Conservation (phyloP, 2,888 invertebrate genomes). For the Byasa hedistus region DNA sequence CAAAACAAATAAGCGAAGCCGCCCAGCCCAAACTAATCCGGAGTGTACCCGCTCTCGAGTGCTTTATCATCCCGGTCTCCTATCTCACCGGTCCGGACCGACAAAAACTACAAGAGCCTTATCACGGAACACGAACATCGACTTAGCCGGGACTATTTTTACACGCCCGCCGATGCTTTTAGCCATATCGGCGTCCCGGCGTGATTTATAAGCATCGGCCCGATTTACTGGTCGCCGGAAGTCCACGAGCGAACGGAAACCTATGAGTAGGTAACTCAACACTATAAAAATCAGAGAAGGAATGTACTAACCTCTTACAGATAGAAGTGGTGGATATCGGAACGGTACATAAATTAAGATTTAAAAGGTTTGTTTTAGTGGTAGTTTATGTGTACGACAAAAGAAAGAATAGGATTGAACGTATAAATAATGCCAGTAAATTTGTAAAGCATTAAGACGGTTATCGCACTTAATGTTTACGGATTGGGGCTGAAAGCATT, state of each 20-base stretch:
- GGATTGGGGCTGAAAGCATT: not conserved
- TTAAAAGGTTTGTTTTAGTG: slow-evolving; percentile 10
- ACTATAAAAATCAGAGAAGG: slow-evolving; percentile 54
- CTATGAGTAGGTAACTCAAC: slow-evolving; percentile 63
- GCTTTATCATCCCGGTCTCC: slow-evolving; percentile 59
- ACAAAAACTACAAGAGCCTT: slow-evolving; percentile 74
- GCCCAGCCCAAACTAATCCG: not conserved
- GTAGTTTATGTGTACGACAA: slow-evolving; percentile 31
- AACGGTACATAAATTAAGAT: slow-evolving; percentile 8
- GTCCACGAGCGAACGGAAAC: slow-evolving; percentile 55
- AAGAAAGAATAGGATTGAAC: not conserved
- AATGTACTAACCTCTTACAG: not conserved
- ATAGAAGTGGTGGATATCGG: slow-evolving; percentile 27
- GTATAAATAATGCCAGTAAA: not conserved
- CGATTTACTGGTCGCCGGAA: slow-evolving; percentile 71
- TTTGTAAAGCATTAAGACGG: not conserved
- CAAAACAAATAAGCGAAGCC: slow-evolving; percentile 60
- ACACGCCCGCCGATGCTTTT: slow-evolving; percentile 69
- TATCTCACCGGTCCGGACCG: slow-evolving; percentile 65
- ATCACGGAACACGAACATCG: slow-evolving; percentile 74
- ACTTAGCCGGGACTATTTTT: slow-evolving; percentile 74
- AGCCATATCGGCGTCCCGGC: slow-evolving; percentile 64
- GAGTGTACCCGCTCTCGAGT: slow-evolving; percentile 43
- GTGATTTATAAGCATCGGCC: slow-evolving; percentile 70
- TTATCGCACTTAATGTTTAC: not conserved